Evolutionary conservation across 2,888 invertebrate species (phyloP), one percentile per base, ranked within the genome.

Genomic region (Synergus laeviventris): DNA sequence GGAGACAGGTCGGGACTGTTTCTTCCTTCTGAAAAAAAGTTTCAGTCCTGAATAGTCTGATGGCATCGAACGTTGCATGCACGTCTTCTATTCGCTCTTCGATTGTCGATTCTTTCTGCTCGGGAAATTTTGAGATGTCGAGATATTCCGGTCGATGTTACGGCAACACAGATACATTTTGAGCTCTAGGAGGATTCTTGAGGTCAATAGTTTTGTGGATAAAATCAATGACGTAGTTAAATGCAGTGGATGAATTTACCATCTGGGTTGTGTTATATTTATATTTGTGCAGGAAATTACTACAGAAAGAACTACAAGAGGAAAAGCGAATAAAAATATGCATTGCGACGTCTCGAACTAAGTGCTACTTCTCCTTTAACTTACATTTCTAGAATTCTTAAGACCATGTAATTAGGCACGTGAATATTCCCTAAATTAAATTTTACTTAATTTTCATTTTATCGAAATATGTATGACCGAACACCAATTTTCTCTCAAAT

Each of bases 1-100:
- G 9, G 61, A 59, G 66, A 54, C 61, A 62, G 21, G 42, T 70
- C 64, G 56, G 70, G 59, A 49, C 60, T 82, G 83, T 79, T 83
- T 86, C 80, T 77, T 82, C 84, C 80, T 85, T 86, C 88, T 88
- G 86, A 87, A 88, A 87, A 86, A 88, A 81, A 86, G 86, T 81
- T 84, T 84, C 83, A 85, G 45, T 45, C 45, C 42, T 66, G 45
- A 70, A 70, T 70, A 49, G 70, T 49, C 49, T 70, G 31, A 11
- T 49, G 45, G 31, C 24, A 18, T 16, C 2, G 70, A 45, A 70
- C 70, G 70, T 70, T 49, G n/a, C 49, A 70, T 70, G 70, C 70
- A 49, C 81, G 45, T 39, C 81, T 79, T 76, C 38, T 62, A 79
- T 59, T 73, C 70, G 76, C 78, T 74, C 77, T 78, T 74, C 78